These are phyloP conservation scores for Trissolcus brochymenae DNA, from an alignment of 2,888 invertebrate genomes.

Conservation along the genomic window DNA sequence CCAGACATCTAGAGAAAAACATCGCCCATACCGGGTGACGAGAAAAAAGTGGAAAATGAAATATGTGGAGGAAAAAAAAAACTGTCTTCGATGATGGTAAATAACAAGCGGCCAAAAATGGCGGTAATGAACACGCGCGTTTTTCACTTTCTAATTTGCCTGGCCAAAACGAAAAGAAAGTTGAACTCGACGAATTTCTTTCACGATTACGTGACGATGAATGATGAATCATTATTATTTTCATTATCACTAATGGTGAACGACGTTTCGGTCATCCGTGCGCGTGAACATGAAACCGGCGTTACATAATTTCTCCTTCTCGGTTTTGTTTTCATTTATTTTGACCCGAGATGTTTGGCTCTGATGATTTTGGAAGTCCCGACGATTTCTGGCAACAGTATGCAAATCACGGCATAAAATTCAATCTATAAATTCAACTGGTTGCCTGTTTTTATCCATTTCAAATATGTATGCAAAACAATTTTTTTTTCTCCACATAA, in stretches of 20 bases:
- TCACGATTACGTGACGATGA: slow-evolving; percentile 48
- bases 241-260: slow-evolving; percentile 32
- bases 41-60: slow-evolving; percentile 1
- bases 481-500: slow-evolving; percentile 22
- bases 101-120: slow-evolving; percentile 27
- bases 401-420: slow-evolving; percentile 32
- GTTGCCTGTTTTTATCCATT: slow-evolving; percentile 18
- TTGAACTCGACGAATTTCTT: slow-evolving; percentile 39
- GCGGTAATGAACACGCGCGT: slow-evolving; percentile 33
- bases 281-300: slow-evolving; percentile 10
- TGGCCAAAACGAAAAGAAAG: slow-evolving; percentile 49
- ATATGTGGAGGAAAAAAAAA: neutral
- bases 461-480: slow-evolving; percentile 41
- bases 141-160: slow-evolving; percentile 54
- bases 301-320: slow-evolving; percentile 18
- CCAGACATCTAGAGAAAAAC: neutral
- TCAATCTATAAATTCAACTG: slow-evolving; percentile 29
- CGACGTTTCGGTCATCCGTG: neutral
- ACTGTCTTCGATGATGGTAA: neutral
- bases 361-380: neutral
- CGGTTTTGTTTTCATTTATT: slow-evolving; percentile 21
- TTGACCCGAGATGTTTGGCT: neutral
- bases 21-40: neutral
- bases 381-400: slow-evolving; percentile 27
- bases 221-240: slow-evolving; percentile 36